Percentiles rank a stretch among this genome's conserved stretches.
These are phyloP conservation scores for Chrysemys picta DNA, from an alignment of 2,113 vertebrate genomes.

Conservation along the genomic window DNA sequence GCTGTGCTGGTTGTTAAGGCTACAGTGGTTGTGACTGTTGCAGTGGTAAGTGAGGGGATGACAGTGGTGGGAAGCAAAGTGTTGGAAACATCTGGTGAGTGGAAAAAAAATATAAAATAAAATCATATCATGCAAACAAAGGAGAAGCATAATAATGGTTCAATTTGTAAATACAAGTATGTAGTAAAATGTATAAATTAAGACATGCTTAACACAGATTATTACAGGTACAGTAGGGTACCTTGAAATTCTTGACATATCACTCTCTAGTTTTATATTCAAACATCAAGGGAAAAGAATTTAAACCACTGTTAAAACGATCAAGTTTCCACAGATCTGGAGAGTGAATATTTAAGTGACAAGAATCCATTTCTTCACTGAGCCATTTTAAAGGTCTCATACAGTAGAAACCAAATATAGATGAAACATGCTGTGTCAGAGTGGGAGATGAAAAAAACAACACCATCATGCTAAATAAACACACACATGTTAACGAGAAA, in stretches of 20 bases:
- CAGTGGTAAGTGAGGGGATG: slow-evolving; percentile 92
- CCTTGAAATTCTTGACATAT: slow-evolving; percentile 79
- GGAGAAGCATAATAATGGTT: slow-evolving; percentile 79
- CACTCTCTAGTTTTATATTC: slow-evolving; percentile 73
- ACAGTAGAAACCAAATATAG: slow-evolving; percentile 73
- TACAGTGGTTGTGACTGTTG: slow-evolving; percentile 92
- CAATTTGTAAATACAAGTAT: slow-evolving; percentile 81
- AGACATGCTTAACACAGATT: slow-evolving; percentile 77
- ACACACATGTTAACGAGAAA: slow-evolving; percentile 76
- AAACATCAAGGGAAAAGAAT: neutral
- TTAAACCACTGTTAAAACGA: slow-evolving; percentile 64
- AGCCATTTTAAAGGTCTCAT: slow-evolving; percentile 79
- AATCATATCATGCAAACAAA: slow-evolving; percentile 88
- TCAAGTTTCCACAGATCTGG: slow-evolving; percentile 36
- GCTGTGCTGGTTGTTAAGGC: slow-evolving; percentile 91
- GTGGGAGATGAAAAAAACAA: slow-evolving; percentile 76
- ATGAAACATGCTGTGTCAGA: slow-evolving; percentile 84
- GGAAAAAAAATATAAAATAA: slow-evolving; percentile 89
- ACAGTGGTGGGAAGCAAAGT: slow-evolving; percentile 95
- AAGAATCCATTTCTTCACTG: slow-evolving; percentile 78
- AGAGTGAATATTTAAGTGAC: slow-evolving; percentile 83
- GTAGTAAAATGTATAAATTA: slow-evolving; percentile 74
- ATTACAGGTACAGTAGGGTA: slow-evolving; percentile 70
- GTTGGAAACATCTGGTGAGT: slow-evolving; percentile 95
- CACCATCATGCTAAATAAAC: slow-evolving; percentile 79